Evolutionary conservation across 1,140 invertebrate species (phyloP).

Genomic region (Pemphigus obesinymphae): DNA sequence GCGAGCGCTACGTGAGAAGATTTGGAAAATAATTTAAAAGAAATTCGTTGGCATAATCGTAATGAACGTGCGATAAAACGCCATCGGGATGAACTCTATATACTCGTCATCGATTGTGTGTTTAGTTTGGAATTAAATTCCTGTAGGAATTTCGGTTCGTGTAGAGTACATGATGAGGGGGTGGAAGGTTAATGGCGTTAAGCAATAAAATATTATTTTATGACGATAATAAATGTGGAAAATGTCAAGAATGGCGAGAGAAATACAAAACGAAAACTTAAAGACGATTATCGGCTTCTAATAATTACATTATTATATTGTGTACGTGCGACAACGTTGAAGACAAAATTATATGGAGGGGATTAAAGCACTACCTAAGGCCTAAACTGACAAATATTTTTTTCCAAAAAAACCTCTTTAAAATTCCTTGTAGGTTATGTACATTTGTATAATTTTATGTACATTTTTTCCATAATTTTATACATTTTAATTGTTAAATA

Average conservation of each 20-base stretch:
- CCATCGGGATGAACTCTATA: not conserved
- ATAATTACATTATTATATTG: not conserved
- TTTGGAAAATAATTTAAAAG: not conserved
- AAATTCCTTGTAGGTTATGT: too few species aligned
- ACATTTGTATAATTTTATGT: too few species aligned
- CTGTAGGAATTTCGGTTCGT: not conserved
- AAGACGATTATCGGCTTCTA: not conserved
- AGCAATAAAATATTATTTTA: not conserved
- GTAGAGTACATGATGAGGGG: not conserved
- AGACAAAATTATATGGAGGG: too few species aligned
- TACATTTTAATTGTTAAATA: too few species aligned
- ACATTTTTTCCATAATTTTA: too few species aligned
- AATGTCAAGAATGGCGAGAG: too few species aligned
- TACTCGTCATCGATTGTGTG: not conserved
- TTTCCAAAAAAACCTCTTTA: too few species aligned
- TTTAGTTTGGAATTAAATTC: conserved; percentile 1
- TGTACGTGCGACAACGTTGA: not conserved
- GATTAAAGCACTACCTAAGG: too few species aligned
- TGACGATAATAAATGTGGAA: not conserved
- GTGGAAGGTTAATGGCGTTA: not conserved
- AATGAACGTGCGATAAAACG: not conserved
- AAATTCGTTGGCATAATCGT: not conserved
- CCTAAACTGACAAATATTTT: too few species aligned
- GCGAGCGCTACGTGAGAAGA: not conserved
- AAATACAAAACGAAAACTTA: not conserved